These are phyloP conservation scores for Magallana nippona DNA, from an alignment of 2,888 invertebrate species.

Conservation along the genomic window DNA sequence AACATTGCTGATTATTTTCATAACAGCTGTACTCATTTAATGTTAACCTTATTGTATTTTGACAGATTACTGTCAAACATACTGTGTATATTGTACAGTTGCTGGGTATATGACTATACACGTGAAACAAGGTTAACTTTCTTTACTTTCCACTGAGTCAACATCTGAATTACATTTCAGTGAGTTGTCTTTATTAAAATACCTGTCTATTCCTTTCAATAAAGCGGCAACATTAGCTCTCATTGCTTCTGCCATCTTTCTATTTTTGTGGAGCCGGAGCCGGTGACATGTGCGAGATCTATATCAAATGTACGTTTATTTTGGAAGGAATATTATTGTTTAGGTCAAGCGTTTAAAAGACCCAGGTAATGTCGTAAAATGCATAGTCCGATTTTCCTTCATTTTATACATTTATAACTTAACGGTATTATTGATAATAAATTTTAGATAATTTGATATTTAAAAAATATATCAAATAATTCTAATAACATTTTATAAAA, in stretches of 20 bases:
- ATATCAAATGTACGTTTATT: not conserved
- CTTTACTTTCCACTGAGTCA: too few species aligned
- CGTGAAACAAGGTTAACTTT: too few species aligned
- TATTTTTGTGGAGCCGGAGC: conserved; percentile 6
- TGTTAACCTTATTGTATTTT: too few species aligned
- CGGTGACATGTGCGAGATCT: conserved; percentile 39
- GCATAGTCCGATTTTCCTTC: not conserved
- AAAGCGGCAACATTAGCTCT: conserved; percentile 91
- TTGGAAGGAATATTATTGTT: not conserved
- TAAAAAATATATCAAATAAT: not conserved
- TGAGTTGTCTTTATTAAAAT: too few species aligned
- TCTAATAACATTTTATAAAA: not conserved
- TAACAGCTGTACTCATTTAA: too few species aligned
- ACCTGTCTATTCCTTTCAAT: conserved; percentile 96
- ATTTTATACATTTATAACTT: not conserved
- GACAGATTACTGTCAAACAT: too few species aligned
- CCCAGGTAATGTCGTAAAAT: not conserved
- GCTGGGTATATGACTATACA: too few species aligned
- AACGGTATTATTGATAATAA: not conserved
- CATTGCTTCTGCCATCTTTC: conserved; percentile 89
- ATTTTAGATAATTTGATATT: not conserved
- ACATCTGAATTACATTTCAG: too few species aligned
- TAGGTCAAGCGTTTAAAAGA: not conserved
- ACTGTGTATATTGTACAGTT: too few species aligned
- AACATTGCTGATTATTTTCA: too few species aligned